Evolutionary conservation across 2,113 vertebrate genomes (phyloP), one percentile per base, ranked within the genome.

Genomic region (Eudyptes chrysolophus): DNA sequence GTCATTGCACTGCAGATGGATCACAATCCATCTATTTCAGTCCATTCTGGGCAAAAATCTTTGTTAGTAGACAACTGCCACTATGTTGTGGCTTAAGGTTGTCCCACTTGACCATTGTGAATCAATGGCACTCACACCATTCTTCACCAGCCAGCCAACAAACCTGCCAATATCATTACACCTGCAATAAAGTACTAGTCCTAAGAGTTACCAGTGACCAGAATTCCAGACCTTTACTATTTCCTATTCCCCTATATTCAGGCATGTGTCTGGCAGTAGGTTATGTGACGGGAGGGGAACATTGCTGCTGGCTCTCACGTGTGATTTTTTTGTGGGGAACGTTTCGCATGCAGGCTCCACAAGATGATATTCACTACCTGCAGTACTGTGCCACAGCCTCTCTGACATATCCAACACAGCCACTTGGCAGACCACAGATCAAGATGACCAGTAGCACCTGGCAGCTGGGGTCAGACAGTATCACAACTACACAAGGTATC

Each of bases 71-170:
- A 21, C 26, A 72, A 81, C 27, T 74, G 68, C 20, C 52, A 16
- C 16, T 24, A 16, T 16, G 18, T 5, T 52, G 34, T 36, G 55
- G 22, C 20, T 87, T 66, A 46, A n/a, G 11, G 42, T 24, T 55
- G 42, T 36, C 32, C 7, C 11, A 10, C 22, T 42, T 40, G 48
- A 72, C 62, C 49, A 15, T 3, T 44, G 7, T 9, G 76, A 83
- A n/a, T 44, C 0, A 0, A 34, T 11, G 12, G 21, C 20, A 18
- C 48, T 13, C 60, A 62, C 60, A 29, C 7, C 16, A 25, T 44
- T 72, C 32, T n/a, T 42, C 29, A 25, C 11, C 48, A 69, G 52
- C 17, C 58, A 48, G 36, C 9, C 32, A 48, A 6, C 0, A 2
- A 52, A 51, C 10, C 42, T 81, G 77, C 69, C 4, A 3, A 9